Evolutionary conservation across 2,888 invertebrate genomes (phyloP), one percentile per base, ranked within the genome.

Genomic region (Vanessa cardui): DNA sequence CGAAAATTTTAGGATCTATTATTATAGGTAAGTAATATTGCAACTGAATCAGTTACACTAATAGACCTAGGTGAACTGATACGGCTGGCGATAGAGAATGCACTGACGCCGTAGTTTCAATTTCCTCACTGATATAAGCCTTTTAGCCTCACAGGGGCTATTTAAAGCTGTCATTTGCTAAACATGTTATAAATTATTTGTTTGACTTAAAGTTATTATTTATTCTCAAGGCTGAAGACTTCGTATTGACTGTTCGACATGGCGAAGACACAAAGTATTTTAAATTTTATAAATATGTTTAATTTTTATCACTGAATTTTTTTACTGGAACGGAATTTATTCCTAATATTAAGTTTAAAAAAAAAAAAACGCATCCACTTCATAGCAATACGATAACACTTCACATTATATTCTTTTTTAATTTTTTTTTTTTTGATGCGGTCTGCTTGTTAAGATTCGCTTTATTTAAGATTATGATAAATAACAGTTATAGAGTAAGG

Each of bases 41-140:
- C 39, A 18, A 56, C 18, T 18, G 9, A 18, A 56, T 18, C 39
- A 39, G 18, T 9, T 12, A 56, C 9, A 9, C 16, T 39, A 18
- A 26, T 6, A 56, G 39, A 8, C 49, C 44, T 45, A 20, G 47
- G 47, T 58, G 58, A 58, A 64, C 64, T 64, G 64, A 64, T 64
- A 26, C 49, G 21, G 9, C 54, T 61, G 65, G 21, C 60, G 60
- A 60, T 60, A 39, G 52, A 39, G 21, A n/a, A 47, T 60, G 60
- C 60, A 65, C 52, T 65, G 54, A 46, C 47, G 54, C 20, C 46
- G 39, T 46, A 60, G 54, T 50, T 56, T 39, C 18, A 56, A 18
- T 39, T 56, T 50, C 58, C 46, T 60, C 21, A 15, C 52, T 33
- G 31, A 54, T 56, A 56, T 56, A 56, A 33, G 54, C 52, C 50